phyloP scores from a whole-genome alignment of 2,113 vertebrate genomes.

The Climacteris rufus region DNA sequence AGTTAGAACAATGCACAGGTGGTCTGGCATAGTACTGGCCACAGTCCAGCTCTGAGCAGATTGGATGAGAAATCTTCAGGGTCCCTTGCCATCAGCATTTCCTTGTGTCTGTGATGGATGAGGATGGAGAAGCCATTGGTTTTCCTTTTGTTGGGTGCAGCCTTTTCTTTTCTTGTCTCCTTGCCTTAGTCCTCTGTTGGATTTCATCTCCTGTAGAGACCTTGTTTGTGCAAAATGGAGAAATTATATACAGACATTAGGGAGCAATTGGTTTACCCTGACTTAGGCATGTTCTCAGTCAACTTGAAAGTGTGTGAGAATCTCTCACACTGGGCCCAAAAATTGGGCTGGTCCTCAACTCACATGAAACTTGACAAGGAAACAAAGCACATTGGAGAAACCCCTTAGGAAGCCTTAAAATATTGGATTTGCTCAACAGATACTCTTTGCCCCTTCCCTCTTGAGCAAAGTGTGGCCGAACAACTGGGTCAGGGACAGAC shows the following conservation, averaged over 20 bases:
- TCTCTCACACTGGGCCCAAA: neutral
- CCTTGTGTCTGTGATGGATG: neutral
- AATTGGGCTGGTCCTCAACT: neutral
- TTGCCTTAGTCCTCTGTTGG: neutral
- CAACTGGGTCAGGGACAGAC: neutral
- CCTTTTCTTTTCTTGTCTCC: neutral
- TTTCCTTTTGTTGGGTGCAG: neutral
- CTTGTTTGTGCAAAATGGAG: neutral
- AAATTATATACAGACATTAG: neutral
- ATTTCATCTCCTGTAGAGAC: neutral
- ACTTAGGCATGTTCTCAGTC: neutral
- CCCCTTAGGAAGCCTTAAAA: neutral
- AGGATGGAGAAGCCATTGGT: neutral
- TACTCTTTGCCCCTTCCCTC: neutral
- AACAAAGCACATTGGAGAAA: neutral
- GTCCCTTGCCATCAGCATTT: neutral
- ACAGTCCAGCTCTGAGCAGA: neutral
- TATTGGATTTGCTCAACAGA: neutral
- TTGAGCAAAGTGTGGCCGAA: neutral
- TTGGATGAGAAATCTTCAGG: neutral
- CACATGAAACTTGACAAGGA: neutral
- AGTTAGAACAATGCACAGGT: neutral
- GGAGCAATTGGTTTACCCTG: neutral
- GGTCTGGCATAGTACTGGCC: neutral
- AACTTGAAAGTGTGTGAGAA: neutral